Evolutionary conservation across 2,888 invertebrate genomes (phyloP), one percentile per base, ranked within the genome.

Genomic region (Encarsia formosa): DNA sequence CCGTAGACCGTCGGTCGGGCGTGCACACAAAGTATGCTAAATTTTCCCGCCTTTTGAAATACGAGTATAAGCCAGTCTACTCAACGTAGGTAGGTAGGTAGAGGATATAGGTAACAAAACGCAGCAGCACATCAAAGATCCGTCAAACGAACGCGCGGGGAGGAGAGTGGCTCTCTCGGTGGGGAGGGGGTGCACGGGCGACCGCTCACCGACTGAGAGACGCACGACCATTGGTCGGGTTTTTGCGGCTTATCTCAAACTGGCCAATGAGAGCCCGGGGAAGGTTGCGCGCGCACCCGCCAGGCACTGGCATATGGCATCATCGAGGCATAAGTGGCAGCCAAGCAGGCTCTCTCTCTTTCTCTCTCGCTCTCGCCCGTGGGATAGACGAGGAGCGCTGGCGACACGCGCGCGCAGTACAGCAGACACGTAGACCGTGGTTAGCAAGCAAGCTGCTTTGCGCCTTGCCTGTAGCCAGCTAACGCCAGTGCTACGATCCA

Each of bases 221-320:
- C n/a, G n/a, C n/a, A 55, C 60, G 62, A 61, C 67, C 71, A 81
- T 81, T 81, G 80, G 81, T 69, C 65, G 66, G 73, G 69, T 77
- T 76, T 77, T 76, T 77, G 80, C 80, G 81, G 77, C 75, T 77
- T 76, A 75, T 80, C 80, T 75, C 74, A 80, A 81, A 73, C 71
- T 67, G 67, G 66, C 81, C 81, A 81, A 81, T 81, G 63, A n/a
- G 16, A 34, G 34, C 34, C 15, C n/a, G n/a, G 6, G 34, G 34
- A 13, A 15, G n/a, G 2, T 13, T 6, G 34, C 34, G 34, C 34
- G 34, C 34, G n/a, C 34, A 15, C 13, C 15, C 34, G 34, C 34
- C 34, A 34, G 16, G n/a, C 15, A n/a, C 34, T n/a, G 15, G 26
- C 26, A 26, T n/a, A n/a, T n/a, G n/a, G n/a, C n/a, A n/a, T n/a